Evolutionary conservation across 1,140 invertebrate species (phyloP), one percentile per base, ranked within the genome.

Genomic region (Plodia interpunctella): DNA sequence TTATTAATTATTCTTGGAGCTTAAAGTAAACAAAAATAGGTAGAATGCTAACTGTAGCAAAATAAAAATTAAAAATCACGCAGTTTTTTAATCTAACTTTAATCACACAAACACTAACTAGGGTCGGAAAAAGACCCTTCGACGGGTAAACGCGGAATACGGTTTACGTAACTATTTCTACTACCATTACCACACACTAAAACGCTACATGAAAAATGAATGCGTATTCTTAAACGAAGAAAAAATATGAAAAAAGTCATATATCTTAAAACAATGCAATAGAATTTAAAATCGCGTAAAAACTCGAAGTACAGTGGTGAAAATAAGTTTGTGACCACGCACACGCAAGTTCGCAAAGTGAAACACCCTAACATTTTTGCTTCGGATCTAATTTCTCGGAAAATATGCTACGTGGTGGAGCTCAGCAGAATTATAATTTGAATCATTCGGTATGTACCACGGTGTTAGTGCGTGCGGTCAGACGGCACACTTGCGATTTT

Each of bases 321-420:
- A 13, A 8, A 4, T 69, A 61, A 55, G 18, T 52, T 64, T 62
- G 67, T 59, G 2, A 10, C 20, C 30, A 65, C 62, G 57, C 54
- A 65, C 62, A 65, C 57, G 66, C 66, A 51, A 64, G 38, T 55
- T 32, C 30, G 53, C 50, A 61, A 64, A 57, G 55, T 52, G 49
- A 38, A 60, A 59, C 49, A 59, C 55, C 56, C 54, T 63, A 55
- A 54, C 55, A 61, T 70, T 64, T 77, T 80, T 76, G 69, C 64
- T 68, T 65, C 56, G 61, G 65, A 72, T 75, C 64, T 77, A 78
- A 78, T 75, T 82, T 80, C 77, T 74, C 55, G 72, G 77, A 82
- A 81, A 75, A 78, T 70, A 70, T 72, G 71, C 70, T 74, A 68
- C 73, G 80, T 80, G 80, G 74, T 77, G 69, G 74, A 68, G 72